Conservation (phyloP, 2,888 invertebrate genomes). For the Sialis lutaria region DNA sequence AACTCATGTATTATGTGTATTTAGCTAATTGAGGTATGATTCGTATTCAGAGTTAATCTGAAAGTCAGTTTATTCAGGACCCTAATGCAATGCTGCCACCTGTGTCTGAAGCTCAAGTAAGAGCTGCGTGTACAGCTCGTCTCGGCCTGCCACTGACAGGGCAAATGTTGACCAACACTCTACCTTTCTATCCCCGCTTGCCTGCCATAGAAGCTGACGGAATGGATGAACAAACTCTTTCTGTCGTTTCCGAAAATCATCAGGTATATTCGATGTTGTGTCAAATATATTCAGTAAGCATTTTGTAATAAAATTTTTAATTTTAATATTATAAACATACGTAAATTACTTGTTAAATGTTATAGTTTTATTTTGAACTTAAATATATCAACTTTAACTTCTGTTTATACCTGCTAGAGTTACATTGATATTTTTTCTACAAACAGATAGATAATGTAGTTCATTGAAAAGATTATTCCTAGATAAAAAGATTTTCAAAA, state of each 20-base stretch:
- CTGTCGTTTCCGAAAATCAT: constrained; percentile 6
- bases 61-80: background rate
- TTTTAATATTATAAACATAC: too few relatives aligned
- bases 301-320: too few relatives aligned
- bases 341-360: too few relatives aligned
- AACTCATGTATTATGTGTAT: too few relatives aligned
- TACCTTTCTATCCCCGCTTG: constrained; percentile 54
- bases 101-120: constrained; percentile 64
- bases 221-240: constrained; percentile 31
- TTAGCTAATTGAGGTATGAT: background rate
- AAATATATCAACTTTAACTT: too few relatives aligned
- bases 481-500: too few relatives aligned
- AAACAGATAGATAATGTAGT: too few relatives aligned
- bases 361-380: too few relatives aligned
- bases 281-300: too few relatives aligned
- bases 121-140: constrained; percentile 49
- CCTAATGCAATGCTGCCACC: constrained; percentile 5
- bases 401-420: too few relatives aligned
- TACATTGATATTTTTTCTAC: too few relatives aligned
- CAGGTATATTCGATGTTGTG: background rate
- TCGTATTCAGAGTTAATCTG: background rate
- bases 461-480: too few relatives aligned
- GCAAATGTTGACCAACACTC: constrained; percentile 45
- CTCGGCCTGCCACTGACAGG: constrained; percentile 45
- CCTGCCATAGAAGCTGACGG: constrained; percentile 31